phyloP scores from a whole-genome alignment of 1,140 invertebrate species.

The Euura saliciscinereae region DNA sequence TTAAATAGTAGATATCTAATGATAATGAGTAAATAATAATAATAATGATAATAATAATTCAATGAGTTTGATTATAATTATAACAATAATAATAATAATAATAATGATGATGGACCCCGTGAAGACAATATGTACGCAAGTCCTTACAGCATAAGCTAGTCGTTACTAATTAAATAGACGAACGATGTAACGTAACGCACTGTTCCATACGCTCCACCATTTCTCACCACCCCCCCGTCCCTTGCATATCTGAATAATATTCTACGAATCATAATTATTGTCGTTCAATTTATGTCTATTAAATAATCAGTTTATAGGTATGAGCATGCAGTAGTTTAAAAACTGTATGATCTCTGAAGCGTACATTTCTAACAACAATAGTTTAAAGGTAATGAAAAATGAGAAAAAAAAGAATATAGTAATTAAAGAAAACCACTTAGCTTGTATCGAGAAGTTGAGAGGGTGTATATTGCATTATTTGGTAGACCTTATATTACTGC shows the following conservation, averaged over 20 bases:
- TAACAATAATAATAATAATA: conserved; percentile 14
- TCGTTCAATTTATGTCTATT: conserved; percentile 22
- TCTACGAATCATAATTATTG: conserved; percentile 20
- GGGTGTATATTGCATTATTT: not conserved
- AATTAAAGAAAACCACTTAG: not conserved
- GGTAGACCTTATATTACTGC: no score
- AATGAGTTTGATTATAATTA: conserved; percentile 14
- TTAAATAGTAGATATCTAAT: conserved; percentile 6
- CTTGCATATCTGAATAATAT: conserved; percentile 25
- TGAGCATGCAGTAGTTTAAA: conserved; percentile 15
- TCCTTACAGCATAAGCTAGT: conserved; percentile 32
- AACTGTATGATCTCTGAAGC: conserved; percentile 11
- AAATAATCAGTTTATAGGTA: conserved; percentile 24
- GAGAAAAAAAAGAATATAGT: not conserved
- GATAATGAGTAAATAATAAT: not conserved
- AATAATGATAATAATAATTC: conserved; percentile 13
- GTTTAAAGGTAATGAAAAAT: no score
- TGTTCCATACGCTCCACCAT: conserved; percentile 19
- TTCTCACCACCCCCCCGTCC: conserved; percentile 21
- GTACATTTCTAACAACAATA: conserved; percentile 16
- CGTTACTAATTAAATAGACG: conserved; percentile 25
- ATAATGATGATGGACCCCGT: conserved; percentile 30
- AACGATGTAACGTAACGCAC: not conserved
- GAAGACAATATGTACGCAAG: conserved; percentile 34
- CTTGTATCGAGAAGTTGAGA: conserved; percentile 1